Evolutionary conservation across 2,888 invertebrate genomes (phyloP).

Genomic region (Leptinotarsa haldemani): DNA sequence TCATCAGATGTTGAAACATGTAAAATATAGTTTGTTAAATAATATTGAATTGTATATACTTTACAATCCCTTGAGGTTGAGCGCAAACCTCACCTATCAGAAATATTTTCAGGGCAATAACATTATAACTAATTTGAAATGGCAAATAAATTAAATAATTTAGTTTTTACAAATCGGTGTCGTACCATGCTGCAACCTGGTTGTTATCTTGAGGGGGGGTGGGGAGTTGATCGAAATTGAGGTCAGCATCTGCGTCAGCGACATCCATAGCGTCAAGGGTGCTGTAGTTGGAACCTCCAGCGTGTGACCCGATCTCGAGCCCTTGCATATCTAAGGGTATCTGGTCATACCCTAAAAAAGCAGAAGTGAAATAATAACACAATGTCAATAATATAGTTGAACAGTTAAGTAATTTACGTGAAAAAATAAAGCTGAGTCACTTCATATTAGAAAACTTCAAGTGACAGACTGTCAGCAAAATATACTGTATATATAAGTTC

Average conservation of each 20-base stretch:
- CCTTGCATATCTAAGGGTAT: slow-evolving; percentile 98
- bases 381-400: too few relatives aligned
- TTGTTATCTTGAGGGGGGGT: slow-evolving; percentile 90
- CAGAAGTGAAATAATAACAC: background rate
- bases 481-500: too few relatives aligned
- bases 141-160: slow-evolving; percentile 18
- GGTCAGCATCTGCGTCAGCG: slow-evolving; percentile 79
- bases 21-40: too few relatives aligned
- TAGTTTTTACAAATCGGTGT: slow-evolving; percentile 85
- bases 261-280: slow-evolving; percentile 89
- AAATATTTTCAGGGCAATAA: slow-evolving; percentile 10
- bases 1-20: too few relatives aligned
- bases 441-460: too few relatives aligned
- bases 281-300: slow-evolving; percentile 79
- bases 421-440: too few relatives aligned
- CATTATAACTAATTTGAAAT: background rate
- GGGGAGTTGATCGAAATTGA: slow-evolving; percentile 82
- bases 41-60: too few relatives aligned
- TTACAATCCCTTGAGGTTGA: background rate
- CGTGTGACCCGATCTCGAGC: slow-evolving; percentile 84
- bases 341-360: slow-evolving; percentile 89
- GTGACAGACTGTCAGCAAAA: too few relatives aligned
- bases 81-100: background rate
- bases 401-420: too few relatives aligned
- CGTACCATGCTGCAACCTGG: slow-evolving; percentile 97